phyloP scores from a whole-genome alignment of 2,888 invertebrate species.

The Clitarchus hookeri region DNA sequence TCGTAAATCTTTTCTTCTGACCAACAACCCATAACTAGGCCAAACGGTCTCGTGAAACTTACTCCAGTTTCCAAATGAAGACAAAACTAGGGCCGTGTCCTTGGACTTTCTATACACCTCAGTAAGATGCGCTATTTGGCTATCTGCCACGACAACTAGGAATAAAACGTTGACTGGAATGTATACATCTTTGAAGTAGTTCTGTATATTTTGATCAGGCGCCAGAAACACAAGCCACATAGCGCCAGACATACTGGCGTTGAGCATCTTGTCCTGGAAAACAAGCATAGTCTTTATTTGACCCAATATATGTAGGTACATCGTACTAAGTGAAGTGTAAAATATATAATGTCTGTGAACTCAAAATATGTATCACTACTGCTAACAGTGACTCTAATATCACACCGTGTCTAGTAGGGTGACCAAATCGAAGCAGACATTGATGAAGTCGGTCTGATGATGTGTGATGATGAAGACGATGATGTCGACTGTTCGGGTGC shows the following conservation, averaged over 20 bases:
- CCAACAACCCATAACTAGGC: background rate
- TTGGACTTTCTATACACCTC: background rate
- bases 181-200: background rate
- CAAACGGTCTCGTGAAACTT: background rate
- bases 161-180: background rate
- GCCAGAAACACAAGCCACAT: background rate
- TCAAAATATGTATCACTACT: no score
- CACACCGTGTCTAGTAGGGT: no score
- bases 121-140: background rate
- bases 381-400: no score
- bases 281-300: background rate
- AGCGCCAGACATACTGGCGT: background rate
- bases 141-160: background rate
- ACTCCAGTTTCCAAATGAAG: background rate
- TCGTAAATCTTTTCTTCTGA: background rate
- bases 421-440: no score
- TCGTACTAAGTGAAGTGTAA: no score
- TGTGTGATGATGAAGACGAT: no score
- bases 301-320: no score
- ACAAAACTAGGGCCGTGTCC: background rate
- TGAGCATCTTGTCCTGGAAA: background rate
- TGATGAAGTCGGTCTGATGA: no score
- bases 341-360: no score
- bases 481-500: no score
- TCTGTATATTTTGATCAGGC: background rate